These are phyloP conservation scores for Mesitornis unicolor DNA, from an alignment of 2,113 vertebrate species.

Conservation along the genomic window DNA sequence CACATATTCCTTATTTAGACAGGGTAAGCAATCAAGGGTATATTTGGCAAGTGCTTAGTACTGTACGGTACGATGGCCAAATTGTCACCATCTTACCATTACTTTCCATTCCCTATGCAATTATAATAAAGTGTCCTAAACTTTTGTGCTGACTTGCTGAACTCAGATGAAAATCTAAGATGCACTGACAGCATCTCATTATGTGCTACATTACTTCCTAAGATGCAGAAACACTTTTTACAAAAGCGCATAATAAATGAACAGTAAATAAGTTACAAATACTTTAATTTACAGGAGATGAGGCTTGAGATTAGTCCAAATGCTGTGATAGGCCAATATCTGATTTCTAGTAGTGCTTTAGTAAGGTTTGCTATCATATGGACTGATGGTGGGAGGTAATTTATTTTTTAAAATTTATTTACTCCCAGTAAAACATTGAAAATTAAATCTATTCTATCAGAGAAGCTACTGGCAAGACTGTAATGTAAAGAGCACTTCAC, in stretches of 20 bases:
- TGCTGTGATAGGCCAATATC: neutral
- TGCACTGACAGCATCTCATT: neutral
- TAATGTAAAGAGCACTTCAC: constrained; percentile 56
- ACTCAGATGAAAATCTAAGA: constrained; percentile 22
- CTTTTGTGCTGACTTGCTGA: constrained; percentile 43
- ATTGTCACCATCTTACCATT: neutral
- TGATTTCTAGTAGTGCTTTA: constrained; percentile 42
- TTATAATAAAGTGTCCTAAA: neutral
- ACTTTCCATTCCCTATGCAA: constrained; percentile 26
- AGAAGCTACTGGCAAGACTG: constrained; percentile 38
- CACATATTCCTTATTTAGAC: constrained; percentile 12
- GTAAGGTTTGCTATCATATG: constrained; percentile 3
- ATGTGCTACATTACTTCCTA: neutral
- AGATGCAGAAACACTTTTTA: neutral
- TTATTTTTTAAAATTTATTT: constrained; percentile 57
- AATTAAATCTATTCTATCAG: constrained; percentile 55
- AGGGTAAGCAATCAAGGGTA: constrained; percentile 23
- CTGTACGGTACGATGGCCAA: neutral
- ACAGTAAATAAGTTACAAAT: constrained; percentile 39
- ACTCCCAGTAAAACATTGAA: constrained; percentile 33
- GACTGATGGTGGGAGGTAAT: neutral
- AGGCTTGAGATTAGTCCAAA: neutral
- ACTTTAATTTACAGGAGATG: neutral
- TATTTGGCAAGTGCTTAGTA: constrained; percentile 36
- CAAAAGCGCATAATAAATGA: neutral